Conservation (phyloP, 37 sponge, comb jelly and placozoan genomes). For the Hormiphora californensis region DNA sequence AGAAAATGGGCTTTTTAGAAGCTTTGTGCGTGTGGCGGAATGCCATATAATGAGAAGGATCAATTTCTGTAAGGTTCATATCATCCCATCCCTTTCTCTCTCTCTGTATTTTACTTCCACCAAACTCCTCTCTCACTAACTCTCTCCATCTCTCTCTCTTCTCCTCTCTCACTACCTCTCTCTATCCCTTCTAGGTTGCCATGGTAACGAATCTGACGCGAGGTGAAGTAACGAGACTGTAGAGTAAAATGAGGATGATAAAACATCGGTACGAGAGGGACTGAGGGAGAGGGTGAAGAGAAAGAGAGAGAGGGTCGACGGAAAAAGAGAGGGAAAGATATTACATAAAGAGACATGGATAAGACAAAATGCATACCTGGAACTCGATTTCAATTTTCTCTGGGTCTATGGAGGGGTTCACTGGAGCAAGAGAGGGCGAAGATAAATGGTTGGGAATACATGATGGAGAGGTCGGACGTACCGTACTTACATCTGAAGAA, state of each 20-base stretch:
- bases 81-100: no score
- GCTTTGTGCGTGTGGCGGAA: no score
- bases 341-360: background rate
- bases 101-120: no score
- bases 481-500: background rate
- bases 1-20: no score
- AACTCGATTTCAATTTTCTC: constrained; percentile 21
- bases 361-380: background rate
- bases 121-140: no score
- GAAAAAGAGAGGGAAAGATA: background rate
- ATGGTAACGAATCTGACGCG: background rate
- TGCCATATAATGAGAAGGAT: no score
- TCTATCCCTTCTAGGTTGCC: no score
- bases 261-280: background rate
- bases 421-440: background rate
- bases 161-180: no score
- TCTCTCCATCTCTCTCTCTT: no score
- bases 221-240: background rate
- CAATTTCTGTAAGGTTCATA: no score
- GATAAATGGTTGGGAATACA: constrained; percentile 45
- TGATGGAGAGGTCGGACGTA: background rate
- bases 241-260: background rate
- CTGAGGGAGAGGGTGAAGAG: background rate
- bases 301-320: background rate
- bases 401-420: background rate